phyloP scores from a whole-genome alignment of 2,797 vertebrate genomes.

The Manis crassicaudata region DNA sequence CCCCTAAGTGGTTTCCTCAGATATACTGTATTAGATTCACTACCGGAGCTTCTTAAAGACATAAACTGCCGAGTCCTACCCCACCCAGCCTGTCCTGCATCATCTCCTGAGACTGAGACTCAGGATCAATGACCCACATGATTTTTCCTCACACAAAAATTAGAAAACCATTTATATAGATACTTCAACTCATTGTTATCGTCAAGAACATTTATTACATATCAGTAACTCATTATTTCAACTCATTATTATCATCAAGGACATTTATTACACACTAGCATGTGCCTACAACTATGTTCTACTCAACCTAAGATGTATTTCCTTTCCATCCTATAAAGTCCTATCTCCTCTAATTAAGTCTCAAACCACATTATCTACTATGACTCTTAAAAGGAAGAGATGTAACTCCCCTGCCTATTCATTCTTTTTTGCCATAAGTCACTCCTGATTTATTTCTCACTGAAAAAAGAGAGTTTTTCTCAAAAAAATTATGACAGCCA shows the following conservation, averaged over 20 bases:
- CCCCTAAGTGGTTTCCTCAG: neutral
- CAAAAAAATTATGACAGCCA: neutral
- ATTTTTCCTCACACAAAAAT: neutral
- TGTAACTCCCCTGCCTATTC: neutral
- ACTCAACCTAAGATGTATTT: neutral
- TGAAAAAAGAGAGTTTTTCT: neutral
- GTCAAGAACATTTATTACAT: neutral
- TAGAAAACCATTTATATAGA: neutral
- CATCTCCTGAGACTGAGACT: neutral
- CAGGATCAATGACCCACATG: neutral
- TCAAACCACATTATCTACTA: neutral
- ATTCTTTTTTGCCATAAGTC: neutral
- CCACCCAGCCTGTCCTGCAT: neutral
- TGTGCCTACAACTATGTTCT: neutral
- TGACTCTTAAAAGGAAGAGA: neutral
- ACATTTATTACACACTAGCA: neutral
- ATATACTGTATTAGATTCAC: neutral
- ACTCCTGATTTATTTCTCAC: neutral
- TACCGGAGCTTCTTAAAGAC: neutral
- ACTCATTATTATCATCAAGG: neutral
- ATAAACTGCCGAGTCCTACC: neutral
- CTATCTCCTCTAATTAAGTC: neutral
- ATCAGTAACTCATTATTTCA: neutral
- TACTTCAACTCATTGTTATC: neutral
- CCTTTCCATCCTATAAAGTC: neutral